These are phyloP conservation scores for Fulmarus glacialis DNA, from an alignment of 2,113 vertebrate species.

Conservation along the genomic window DNA sequence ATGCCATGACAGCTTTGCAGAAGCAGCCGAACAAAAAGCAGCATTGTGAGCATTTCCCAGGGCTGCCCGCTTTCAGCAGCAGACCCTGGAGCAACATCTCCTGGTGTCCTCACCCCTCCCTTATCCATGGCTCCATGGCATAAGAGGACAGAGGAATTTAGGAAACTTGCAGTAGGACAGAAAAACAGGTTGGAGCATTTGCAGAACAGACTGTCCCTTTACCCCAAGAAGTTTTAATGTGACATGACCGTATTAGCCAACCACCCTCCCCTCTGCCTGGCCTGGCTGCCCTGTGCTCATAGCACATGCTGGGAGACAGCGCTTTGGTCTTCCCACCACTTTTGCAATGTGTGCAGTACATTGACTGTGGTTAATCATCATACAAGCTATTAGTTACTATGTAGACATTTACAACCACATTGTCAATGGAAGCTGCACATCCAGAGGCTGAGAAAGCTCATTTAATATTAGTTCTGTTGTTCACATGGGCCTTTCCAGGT, in stretches of 20 bases:
- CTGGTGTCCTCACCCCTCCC: neutral
- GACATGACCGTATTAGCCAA: neutral
- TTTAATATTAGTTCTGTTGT: constrained; percentile 25
- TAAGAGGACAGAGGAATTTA: neutral
- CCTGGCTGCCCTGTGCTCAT: neutral
- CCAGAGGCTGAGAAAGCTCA: neutral
- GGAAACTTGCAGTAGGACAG: neutral
- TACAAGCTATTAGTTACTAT: neutral
- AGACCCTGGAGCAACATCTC: neutral
- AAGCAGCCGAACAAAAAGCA: neutral
- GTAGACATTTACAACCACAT: neutral
- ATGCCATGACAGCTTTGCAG: neutral
- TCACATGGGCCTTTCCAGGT: neutral
- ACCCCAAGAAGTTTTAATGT: neutral
- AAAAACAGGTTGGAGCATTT: neutral
- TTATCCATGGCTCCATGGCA: neutral
- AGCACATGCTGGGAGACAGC: neutral
- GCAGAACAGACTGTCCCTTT: neutral
- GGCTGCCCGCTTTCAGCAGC: neutral
- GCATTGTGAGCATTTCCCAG: neutral
- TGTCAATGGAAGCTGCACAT: neutral
- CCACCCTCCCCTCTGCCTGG: neutral
- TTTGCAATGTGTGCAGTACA: constrained; percentile 11
- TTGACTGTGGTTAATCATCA: constrained; percentile 11
- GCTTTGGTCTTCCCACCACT: neutral